Base-by-base conservation (phyloP, 2,888 invertebrate species). In the Tetrapedia diversipes region DNA sequence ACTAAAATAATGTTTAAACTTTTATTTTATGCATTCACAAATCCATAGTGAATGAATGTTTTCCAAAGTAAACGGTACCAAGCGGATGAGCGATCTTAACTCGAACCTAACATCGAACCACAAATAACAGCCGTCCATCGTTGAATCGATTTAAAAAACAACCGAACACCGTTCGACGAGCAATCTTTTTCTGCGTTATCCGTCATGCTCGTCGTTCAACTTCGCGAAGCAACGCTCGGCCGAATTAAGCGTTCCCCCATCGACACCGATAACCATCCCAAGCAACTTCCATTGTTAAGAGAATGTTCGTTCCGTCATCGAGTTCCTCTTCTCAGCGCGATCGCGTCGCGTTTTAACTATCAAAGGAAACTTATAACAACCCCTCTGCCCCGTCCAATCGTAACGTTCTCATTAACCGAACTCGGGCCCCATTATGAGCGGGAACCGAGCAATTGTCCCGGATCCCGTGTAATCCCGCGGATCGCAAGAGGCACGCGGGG, bases 271-370 rank as follows among this genome's bases (percentile, higher is more conserved):
- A n/a, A 16, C 4, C 24, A 14, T 51, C 37, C 16, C 24, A 1
- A 19, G n/a, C 45, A 67, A 72, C 45, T 72, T 72, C 27, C 1
- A 3, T 67, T 14, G 69, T 72, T 72, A 72, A 72, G 32, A 6
- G 37, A 59, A 11, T 59, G 51, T 43, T 11, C 34, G 43, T 19
- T 7, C 11, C 22, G 11, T 19, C 8, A 10, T 14, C 7, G 22
- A 47, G 19, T 56, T 49, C n/a, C 37, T 67, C 22, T 29, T 27
- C 0, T 3, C 68, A n/a, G 24, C 29, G 56, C 39, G 10, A 34
- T 59, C 51, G 51, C 43, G n/a, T 41, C 11, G 6, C 16, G 1
- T 22, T 45, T 22, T 22, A 24, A 49, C 6, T 19, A 24, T 37
- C 37, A 7, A 49, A 6, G 24, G 11, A 41, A 53, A 60, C 19